Conservation (phyloP, 1,140 invertebrate species). For the Popillia japonica region DNA sequence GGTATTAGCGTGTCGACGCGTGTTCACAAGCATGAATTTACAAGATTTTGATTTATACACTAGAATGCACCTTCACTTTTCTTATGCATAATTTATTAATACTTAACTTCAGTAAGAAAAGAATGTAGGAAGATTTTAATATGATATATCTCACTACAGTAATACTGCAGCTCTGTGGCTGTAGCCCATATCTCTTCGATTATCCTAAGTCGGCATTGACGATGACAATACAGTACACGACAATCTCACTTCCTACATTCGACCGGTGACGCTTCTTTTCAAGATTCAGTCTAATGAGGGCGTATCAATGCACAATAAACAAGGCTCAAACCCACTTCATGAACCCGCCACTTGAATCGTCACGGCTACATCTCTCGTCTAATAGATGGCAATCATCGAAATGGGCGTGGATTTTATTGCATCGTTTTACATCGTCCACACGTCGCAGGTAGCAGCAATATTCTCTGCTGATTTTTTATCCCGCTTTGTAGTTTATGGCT, state of each 20-base stretch:
- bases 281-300: constrained; percentile 31
- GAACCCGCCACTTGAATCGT: constrained; percentile 12
- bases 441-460: constrained; percentile 1
- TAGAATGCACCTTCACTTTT: too few species aligned
- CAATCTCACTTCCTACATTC: constrained; percentile 26
- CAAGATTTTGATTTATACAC: not conserved
- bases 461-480: not conserved
- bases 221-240: not conserved
- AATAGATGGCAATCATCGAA: constrained; percentile 31
- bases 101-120: too few species aligned
- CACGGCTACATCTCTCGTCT: constrained; percentile 1
- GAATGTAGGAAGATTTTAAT: too few species aligned
- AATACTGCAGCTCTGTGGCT: not conserved
- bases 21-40: not conserved
- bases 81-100: too few species aligned
- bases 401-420: constrained; percentile 33
- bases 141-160: too few species aligned
- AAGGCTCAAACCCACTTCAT: constrained; percentile 28
- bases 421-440: constrained; percentile 16
- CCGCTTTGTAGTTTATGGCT: not conserved
- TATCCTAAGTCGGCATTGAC: not conserved
- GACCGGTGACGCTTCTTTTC: constrained; percentile 7
- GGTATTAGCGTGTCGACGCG: not conserved
- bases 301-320: constrained; percentile 27
- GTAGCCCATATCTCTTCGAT: not conserved